Evolutionary conservation across 1,140 invertebrate species (phyloP), one percentile per base, ranked within the genome.

Genomic region (Calephelis nemesis): DNA sequence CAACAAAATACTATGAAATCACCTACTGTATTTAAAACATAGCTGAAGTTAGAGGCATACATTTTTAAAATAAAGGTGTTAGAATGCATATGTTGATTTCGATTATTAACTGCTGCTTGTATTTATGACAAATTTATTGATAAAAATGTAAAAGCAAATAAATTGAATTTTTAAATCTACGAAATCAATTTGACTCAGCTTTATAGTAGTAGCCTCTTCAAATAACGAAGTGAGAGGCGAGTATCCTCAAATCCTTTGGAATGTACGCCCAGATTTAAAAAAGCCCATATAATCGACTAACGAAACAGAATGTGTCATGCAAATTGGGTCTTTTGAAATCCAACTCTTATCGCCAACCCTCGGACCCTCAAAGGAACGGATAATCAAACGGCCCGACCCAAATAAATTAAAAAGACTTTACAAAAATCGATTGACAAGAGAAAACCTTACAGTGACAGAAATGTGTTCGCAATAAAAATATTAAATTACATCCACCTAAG

Each of bases 241-340:
- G 7, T 10, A 54, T 8, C 15, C 10, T 54, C 7, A 19, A 54
- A 19, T 54, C 50, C 50, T 30, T 54, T 54, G 10, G 15, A 54
- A 54, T 54, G 15, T 19, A 19, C 19, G 19, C 50, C 7, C 11
- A 5, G 15, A 54, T 54, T 30, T 54, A 54, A 54, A 30, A 54
- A 54, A 30, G 50, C 15, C 50, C 5, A 54, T 30, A n/a, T 54
- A 54, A 54, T 54, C 50, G 50, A 54, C 50, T 54, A 54, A 19
- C 50, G 50, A 54, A 54, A 54, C 50, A 54, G 19, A 58, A 58
- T 58, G 30, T 58, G 52, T 58, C 19, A 58, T 58, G 52, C 15
- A 58, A 58, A 58, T 58, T 58, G 52, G 52, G 52, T 58, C 52
- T 58, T 58, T 58, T 58, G 52, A 58, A 58, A 58, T 58, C 52